Evolutionary conservation across 2,888 invertebrate species (phyloP).

Genomic region (Euzetes globulus): DNA sequence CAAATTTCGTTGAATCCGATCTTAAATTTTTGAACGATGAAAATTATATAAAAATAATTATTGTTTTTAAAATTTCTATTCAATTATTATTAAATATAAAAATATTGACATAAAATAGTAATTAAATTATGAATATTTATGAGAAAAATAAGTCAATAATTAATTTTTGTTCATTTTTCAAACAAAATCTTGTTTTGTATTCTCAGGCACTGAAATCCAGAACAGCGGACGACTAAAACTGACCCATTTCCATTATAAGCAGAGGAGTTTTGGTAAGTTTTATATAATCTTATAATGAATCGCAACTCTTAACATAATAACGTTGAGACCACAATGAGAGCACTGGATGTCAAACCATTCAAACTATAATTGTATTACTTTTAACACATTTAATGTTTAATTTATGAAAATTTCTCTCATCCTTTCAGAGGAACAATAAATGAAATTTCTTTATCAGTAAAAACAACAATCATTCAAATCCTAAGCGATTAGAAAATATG

Average conservation of each 20-base stretch:
- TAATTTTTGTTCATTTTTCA: background rate
- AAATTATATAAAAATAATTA: too few relatives aligned
- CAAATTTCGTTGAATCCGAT: too few relatives aligned
- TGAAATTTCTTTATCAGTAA: too few relatives aligned
- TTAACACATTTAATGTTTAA: background rate
- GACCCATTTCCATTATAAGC: slow-evolving; percentile 16
- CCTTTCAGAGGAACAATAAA: too few relatives aligned
- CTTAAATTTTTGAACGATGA: too few relatives aligned
- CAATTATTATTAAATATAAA: too few relatives aligned
- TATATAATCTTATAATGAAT: background rate
- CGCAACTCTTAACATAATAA: background rate
- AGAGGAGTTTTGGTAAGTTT: slow-evolving; percentile 14
- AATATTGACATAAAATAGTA: too few relatives aligned
- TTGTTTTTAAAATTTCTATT: too few relatives aligned
- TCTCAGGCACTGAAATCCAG: slow-evolving; percentile 6
- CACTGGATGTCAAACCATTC: background rate
- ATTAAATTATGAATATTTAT: background rate
- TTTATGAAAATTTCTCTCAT: too few relatives aligned
- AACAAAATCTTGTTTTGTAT: background rate
- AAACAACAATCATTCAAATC: too few relatives aligned
- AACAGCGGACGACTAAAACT: slow-evolving; percentile 8
- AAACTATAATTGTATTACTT: background rate
- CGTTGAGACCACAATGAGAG: background rate
- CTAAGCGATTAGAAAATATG: too few relatives aligned
- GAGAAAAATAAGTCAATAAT: background rate